Percentiles rank a stretch among this genome's conserved stretches.
phyloP scores from a whole-genome alignment of 53 echinoderm and acorn worm species.

The Luidia sarsii region DNA sequence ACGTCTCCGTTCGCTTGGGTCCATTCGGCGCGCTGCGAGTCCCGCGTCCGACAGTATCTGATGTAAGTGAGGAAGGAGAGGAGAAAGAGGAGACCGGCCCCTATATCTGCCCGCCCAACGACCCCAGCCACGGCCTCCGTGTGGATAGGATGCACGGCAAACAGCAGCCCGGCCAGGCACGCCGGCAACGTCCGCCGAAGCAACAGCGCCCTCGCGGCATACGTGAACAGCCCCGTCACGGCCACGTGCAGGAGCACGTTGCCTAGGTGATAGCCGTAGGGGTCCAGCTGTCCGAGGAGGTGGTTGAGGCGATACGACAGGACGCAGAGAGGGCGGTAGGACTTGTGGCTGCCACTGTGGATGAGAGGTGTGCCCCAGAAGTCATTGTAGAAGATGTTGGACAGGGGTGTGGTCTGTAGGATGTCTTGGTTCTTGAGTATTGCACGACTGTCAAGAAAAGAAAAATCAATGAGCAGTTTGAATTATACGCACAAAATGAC shows the following conservation, averaged over 20 bases:
- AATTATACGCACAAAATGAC: no score
- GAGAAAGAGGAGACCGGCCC: constrained; percentile 80
- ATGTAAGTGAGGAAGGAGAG: constrained; percentile 80
- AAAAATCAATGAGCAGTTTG: no score
- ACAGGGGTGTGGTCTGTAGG: constrained; percentile 58
- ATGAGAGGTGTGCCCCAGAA: constrained; percentile 84
- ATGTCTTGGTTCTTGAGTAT: constrained; percentile 76
- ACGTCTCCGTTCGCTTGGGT: no score
- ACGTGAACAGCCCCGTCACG: constrained; percentile 62
- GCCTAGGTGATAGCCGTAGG: constrained; percentile 74
- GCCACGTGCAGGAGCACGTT: constrained; percentile 69
- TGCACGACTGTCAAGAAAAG: constrained; percentile 49
- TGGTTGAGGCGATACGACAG: constrained; percentile 81
- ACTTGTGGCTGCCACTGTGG: constrained; percentile 86
- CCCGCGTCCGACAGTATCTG: constrained; percentile 66
- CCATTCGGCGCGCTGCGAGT: neutral
- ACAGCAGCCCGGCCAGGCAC: constrained; percentile 68
- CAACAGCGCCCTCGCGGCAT: constrained; percentile 45
- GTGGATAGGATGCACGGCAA: constrained; percentile 86
- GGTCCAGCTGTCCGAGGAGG: constrained; percentile 64
- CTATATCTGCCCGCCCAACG: constrained; percentile 92
- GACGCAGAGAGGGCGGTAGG: constrained; percentile 81
- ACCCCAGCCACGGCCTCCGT: constrained; percentile 98
- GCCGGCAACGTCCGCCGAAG: constrained; percentile 48
- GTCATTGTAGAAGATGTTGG: constrained; percentile 75